A percentile compares a stretch with the other conserved stretches of the same genome.
Conservation (phyloP, 2,113 vertebrate genomes). For the Toxotes jaculatrix region DNA sequence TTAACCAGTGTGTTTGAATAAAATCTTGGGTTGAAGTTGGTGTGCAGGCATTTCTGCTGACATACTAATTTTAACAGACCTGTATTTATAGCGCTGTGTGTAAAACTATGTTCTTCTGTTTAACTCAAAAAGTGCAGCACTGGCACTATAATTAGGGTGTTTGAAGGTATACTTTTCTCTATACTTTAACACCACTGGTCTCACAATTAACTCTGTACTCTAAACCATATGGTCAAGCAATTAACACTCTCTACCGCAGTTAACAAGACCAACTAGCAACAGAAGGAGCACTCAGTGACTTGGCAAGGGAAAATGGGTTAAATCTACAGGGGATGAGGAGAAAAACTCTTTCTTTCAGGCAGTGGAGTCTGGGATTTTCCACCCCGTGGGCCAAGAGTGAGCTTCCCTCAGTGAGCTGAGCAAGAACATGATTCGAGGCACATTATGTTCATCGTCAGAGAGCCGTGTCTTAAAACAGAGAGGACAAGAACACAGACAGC, state of each 20-base stretch:
- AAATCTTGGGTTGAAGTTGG: too few relatives aligned
- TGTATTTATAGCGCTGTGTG: neutral
- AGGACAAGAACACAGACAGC: constrained; percentile 58
- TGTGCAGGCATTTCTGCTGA: neutral
- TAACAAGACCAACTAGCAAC: constrained; percentile 65
- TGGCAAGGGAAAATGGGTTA: constrained; percentile 65
- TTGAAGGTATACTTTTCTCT: neutral
- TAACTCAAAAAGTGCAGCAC: neutral
- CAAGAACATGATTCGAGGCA: constrained; percentile 60
- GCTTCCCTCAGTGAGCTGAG: constrained; percentile 59
- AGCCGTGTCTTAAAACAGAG: constrained; percentile 48
- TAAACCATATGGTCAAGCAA: constrained; percentile 68
- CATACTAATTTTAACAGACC: neutral
- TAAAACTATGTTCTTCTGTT: neutral
- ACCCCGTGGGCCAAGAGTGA: constrained; percentile 64
- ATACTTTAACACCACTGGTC: constrained; percentile 5
- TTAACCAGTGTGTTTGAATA: neutral
- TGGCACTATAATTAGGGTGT: neutral
- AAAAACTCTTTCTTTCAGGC: constrained; percentile 56
- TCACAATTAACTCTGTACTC: constrained; percentile 45
- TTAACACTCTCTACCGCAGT: constrained; percentile 59
- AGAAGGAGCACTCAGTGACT: constrained; percentile 64
- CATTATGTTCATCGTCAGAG: constrained; percentile 69
- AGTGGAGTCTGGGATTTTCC: constrained; percentile 66
- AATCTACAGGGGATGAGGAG: constrained; percentile 61